Percentiles rank a stretch among this genome's conserved stretches.
Evolutionary conservation across 2,113 vertebrate genomes (phyloP).

Genomic region (Romanogobio albipinnatus): DNA sequence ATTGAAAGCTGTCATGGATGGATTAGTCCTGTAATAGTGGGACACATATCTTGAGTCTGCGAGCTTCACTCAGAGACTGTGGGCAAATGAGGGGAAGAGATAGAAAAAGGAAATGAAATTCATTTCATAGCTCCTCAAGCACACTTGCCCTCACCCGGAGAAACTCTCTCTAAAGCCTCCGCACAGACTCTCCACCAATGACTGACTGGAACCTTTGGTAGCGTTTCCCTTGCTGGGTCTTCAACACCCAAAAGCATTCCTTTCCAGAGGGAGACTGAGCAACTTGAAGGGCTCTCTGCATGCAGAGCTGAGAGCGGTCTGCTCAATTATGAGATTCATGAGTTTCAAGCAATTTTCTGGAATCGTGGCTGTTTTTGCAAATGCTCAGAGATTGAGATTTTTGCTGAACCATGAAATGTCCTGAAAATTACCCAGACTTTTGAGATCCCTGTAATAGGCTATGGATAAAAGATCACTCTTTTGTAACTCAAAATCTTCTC

Average conservation of each 20-base stretch:
- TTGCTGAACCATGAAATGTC: constrained; percentile 37
- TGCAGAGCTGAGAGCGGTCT: constrained; percentile 18
- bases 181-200: constrained; percentile 13
- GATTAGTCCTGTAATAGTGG: constrained; percentile 98
- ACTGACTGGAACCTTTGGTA: constrained; percentile 44
- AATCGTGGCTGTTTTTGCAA: constrained; percentile 47
- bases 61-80: constrained; percentile 89
- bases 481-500: constrained; percentile 22
- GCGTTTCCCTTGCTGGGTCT: constrained; percentile 33
- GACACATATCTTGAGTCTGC: constrained; percentile 93
- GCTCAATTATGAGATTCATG: constrained; percentile 56
- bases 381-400: constrained; percentile 43
- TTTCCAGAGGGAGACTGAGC: constrained; percentile 29
- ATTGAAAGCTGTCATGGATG: constrained; percentile 99
- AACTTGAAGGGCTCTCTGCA: constrained; percentile 46
- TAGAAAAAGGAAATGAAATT: constrained; percentile 96
- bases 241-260: constrained; percentile 46
- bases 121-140: constrained; percentile 99
- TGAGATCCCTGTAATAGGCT: constrained; percentile 36
- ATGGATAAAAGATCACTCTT: constrained; percentile 31
- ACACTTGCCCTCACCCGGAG: constrained; percentile 72
- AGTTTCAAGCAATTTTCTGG: constrained; percentile 52
- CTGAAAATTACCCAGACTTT: constrained; percentile 45
- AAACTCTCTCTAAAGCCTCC: constrained; percentile 49
- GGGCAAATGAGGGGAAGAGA: constrained; percentile 89